Base-by-base conservation (phyloP, 2,888 invertebrate species). In the Meiosimyza decipiens region DNA sequence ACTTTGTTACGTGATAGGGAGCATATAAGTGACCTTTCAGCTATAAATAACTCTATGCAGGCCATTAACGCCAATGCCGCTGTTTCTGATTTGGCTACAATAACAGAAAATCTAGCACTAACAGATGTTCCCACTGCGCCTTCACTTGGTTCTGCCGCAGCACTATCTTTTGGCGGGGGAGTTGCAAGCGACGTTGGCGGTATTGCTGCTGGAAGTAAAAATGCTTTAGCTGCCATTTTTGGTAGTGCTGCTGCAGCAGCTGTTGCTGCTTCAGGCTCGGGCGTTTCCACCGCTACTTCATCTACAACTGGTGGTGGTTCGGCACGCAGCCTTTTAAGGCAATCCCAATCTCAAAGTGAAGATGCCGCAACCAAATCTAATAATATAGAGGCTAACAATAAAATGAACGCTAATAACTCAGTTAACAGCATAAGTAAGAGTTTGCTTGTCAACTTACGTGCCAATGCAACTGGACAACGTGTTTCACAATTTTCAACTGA, bases 61-160 rank as follows among this genome's bases (percentile, higher is more conserved):
- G 89, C 90, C 75, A 90, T 91, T 67, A 90, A 90, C 77, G 89
- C 90, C 49, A 83, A 84, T 51, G 83, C 60, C 15, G 81, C 82
- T 57, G 82, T 85, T 69, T 82, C 88, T 88, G 95, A 95, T 89
- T 88, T 95, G 80, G 95, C 95, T 5, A 95, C 95, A 50, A 95
- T 95, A 81, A 95, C 95, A 13, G 95, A 95, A 87, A 94, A 93
- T 75, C 87, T 94, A 63, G 91, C 94, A 1, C 89, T 94, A 13
- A 90, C 91, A 50, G 92, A 92, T 28, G 76, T 79, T 1, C 80
- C 79, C 33, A 76, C 78, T 5, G 74, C 73, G 40, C 16, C 49
- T 33, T 15, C 73, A 22, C 67, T 67, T n/a, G 70, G 71, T 59
- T 64, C 69, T 16, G 49, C 72, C 49, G 33, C 72, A 16, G 74